Base-by-base conservation (phyloP, 2,797 vertebrate genomes). In the Alectoris magna region DNA sequence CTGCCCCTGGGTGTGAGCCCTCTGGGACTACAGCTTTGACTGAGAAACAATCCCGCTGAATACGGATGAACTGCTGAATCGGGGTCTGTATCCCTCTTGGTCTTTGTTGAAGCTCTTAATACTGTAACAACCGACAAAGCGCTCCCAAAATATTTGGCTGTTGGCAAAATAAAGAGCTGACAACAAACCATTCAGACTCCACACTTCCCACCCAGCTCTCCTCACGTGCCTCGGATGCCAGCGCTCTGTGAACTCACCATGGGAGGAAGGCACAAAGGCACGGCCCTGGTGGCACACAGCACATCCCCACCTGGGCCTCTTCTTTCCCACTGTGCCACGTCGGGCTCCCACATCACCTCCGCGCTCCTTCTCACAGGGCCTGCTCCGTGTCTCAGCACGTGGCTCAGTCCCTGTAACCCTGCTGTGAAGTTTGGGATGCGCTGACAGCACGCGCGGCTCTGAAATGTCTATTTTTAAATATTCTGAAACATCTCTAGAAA, bases 401-500 rank as follows among this genome's bases (percentile, higher is more conserved):
- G 39, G 39, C 41, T 62, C 69, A 6, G 2, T 4, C 34, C 1
- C 59, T 10, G 3, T 2, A 0, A 5, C 66, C 72, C 19, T 14
- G 24, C 84, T 14, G 0, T 7, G 74, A 63, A 17, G 31, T 70
- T 68, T 16, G 17, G 21, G 29, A 19, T 1, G 8, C 51, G 3
- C 1, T 5, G 62, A 15, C 7, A 39, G 34, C 75, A 80, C 48
- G 31, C 2, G 18, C 11, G 34, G 15, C 38, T 75, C 82, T 24
- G 7, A 58, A 11, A 73, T 66, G 62, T 55, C 88, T 80, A 59
- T 0, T 2, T 72, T 87, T 46, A 73, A 62, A 74, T 66, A 77
- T 85, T 73, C 70, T 73, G 59, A 91, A 90, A 53, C 76, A 79
- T 31, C 76, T 64, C 83, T 49, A 78, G 84, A 91, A 92, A 91